A percentile compares a stretch with the other conserved stretches of the same genome.
These are phyloP conservation scores for Falco columbarius DNA, from an alignment of 2,797 vertebrate genomes.

Conservation along the genomic window DNA sequence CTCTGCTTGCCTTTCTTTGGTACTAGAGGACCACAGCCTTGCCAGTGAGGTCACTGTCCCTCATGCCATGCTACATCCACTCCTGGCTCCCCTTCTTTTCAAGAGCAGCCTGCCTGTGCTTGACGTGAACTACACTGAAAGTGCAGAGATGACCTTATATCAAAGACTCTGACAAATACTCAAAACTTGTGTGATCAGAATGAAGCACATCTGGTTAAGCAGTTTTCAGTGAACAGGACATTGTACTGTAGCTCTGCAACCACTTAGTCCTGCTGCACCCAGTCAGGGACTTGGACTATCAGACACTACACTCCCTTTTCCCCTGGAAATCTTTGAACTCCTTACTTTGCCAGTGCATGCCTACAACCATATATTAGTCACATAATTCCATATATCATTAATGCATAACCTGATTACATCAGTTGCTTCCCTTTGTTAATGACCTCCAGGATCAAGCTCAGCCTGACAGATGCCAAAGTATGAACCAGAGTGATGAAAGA, in stretches of 20 bases:
- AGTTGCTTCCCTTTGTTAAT: neutral
- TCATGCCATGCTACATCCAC: neutral
- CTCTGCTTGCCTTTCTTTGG: neutral
- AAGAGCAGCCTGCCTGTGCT: neutral
- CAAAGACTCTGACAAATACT: neutral
- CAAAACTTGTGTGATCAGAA: neutral
- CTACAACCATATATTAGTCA: neutral
- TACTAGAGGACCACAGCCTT: rapidly evolving
- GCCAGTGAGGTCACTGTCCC: neutral
- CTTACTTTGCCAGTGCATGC: neutral
- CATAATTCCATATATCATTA: neutral
- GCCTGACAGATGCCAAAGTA: neutral
- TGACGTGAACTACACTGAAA: neutral
- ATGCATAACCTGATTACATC: neutral
- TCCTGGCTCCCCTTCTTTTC: neutral
- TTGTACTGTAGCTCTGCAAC: neutral
- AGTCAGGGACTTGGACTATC: neutral
- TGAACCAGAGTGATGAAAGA: neutral
- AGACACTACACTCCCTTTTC: neutral
- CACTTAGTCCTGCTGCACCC: rapidly evolving
- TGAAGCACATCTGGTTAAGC: neutral
- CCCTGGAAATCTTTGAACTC: neutral
- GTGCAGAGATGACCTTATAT: neutral
- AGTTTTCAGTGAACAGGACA: neutral
- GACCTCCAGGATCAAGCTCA: neutral